A percentile compares a stretch with the other conserved stretches of the same genome.
Conservation (phyloP, 2,113 vertebrate species). For the Charadrius vociferus region DNA sequence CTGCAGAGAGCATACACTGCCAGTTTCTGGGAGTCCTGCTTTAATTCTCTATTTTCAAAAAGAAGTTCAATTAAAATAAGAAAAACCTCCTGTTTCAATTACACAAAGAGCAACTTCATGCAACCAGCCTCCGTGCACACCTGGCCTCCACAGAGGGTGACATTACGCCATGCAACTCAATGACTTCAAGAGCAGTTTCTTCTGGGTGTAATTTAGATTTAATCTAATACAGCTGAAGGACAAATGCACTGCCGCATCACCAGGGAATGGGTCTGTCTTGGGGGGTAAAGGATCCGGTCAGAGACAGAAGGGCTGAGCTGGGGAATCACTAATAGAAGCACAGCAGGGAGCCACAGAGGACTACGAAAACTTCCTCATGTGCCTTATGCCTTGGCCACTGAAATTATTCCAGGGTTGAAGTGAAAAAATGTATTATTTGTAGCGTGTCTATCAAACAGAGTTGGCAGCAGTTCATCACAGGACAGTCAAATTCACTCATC, state of each 20-base stretch:
- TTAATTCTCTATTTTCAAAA: neutral
- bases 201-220: neutral
- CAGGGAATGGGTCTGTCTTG: neutral
- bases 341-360: neutral
- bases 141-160: neutral
- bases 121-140: neutral
- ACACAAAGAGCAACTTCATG: neutral
- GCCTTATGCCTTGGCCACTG: neutral
- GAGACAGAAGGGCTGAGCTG: neutral
- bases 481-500: neutral
- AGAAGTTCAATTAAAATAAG: neutral
- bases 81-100: neutral
- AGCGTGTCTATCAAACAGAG: neutral
- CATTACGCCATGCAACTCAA: neutral
- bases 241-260: accelerated
- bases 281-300: neutral
- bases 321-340: neutral
- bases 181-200: neutral
- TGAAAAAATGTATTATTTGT: neutral
- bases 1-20: neutral
- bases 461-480: neutral
- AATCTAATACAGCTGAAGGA: neutral
- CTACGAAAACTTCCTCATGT: neutral
- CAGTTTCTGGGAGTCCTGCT: neutral
- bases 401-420: neutral